A percentile compares a stretch with the other conserved stretches of the same genome.
Conservation (phyloP, 2,888 invertebrate species). For the Iselma pallidipennis region DNA sequence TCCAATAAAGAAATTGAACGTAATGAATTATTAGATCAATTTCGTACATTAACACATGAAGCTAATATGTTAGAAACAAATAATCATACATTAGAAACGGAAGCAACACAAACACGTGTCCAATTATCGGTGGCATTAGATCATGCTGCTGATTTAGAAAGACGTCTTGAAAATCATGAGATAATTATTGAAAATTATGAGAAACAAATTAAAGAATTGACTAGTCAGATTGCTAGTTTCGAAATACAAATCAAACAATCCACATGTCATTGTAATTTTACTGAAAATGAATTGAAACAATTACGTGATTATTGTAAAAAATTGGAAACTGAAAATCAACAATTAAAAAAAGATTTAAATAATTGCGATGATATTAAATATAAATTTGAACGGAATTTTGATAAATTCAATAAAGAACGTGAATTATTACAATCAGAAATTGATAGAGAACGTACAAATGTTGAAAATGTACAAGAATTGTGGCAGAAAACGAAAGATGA, state of each 20-base stretch:
- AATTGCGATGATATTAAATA: constrained; percentile 54
- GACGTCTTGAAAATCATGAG: constrained; percentile 63
- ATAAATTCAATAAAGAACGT: constrained; percentile 56
- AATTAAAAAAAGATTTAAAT: constrained; percentile 59
- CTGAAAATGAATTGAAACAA: constrained; percentile 65
- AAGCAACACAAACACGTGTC: constrained; percentile 71
- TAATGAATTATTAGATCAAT: constrained; percentile 79
- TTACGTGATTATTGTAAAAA: constrained; percentile 65
- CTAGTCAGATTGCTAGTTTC: constrained; percentile 63
- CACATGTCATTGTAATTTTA: constrained; percentile 61
- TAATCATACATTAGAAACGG: constrained; percentile 78
- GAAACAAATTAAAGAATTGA: constrained; percentile 60
- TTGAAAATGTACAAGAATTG: constrained; percentile 62
- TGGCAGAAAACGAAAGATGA: constrained; percentile 63
- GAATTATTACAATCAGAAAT: constrained; percentile 52
- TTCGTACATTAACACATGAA: constrained; percentile 75
- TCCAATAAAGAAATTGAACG: constrained; percentile 77
- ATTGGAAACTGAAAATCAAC: constrained; percentile 70
- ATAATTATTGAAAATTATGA: constrained; percentile 61
- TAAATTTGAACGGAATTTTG: constrained; percentile 60
- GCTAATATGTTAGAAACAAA: constrained; percentile 77
- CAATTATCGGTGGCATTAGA: constrained; percentile 61
- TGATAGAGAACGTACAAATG: constrained; percentile 57
- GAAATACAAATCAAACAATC: constrained; percentile 68
- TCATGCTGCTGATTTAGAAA: constrained; percentile 67